Evolutionary conservation across 2,113 vertebrate genomes (phyloP).

Genomic region (Aldabrachelys gigantea): DNA sequence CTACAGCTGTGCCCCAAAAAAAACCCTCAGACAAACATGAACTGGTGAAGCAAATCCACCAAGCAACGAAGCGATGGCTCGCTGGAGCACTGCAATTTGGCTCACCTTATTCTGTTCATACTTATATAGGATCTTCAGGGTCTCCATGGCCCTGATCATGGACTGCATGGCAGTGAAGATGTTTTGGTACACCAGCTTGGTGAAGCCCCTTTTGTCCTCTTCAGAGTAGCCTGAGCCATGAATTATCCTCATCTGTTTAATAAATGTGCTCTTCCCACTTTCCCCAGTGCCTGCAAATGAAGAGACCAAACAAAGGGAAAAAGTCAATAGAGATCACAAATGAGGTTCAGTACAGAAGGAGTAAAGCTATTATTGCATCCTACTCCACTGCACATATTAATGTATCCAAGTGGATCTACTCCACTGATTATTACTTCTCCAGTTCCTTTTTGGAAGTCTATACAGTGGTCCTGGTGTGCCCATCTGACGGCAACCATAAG

Average conservation of each 20-base stretch:
- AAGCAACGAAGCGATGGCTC: not conserved
- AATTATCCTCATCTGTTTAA: constrained; percentile 89
- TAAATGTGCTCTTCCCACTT: constrained; percentile 88
- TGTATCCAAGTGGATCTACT: not conserved
- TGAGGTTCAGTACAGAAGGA: not conserved
- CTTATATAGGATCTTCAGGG: constrained; percentile 86
- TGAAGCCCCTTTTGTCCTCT: constrained; percentile 87
- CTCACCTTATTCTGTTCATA: constrained; percentile 86
- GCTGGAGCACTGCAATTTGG: not conserved
- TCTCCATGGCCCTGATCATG: constrained; percentile 88
- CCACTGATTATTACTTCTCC: not conserved
- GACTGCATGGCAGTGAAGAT: constrained; percentile 90
- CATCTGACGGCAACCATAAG: rapidly evolving
- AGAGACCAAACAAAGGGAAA: not conserved
- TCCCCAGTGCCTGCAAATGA: constrained; percentile 81
- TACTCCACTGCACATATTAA: rapidly evolving
- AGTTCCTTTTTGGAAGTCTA: rapidly evolving
- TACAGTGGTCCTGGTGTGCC: not conserved
- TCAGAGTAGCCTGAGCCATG: constrained; percentile 87
- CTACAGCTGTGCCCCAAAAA: not conserved
- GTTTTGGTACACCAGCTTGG: constrained; percentile 88
- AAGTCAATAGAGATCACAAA: not conserved
- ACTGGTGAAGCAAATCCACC: not conserved
- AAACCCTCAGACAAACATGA: not conserved
- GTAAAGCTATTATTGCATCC: not conserved